Conservation (phyloP, 2,888 invertebrate genomes). For the Stenurella melanura region DNA sequence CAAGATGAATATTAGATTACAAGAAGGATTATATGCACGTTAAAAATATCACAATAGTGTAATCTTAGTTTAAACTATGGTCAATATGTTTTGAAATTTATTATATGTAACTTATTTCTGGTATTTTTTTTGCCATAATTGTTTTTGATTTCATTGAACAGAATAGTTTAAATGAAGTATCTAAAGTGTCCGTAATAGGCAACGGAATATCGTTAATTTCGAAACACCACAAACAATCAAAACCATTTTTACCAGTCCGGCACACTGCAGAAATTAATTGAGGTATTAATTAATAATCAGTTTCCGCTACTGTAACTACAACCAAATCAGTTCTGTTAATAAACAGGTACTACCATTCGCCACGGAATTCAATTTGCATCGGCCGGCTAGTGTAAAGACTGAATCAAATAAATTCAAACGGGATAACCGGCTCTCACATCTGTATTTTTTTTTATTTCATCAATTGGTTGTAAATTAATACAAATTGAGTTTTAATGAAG, state of each 20-base stretch:
- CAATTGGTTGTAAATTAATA: conserved; percentile 7
- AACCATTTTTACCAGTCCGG: background rate
- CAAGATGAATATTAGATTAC: too few relatives aligned
- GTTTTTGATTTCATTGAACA: too few relatives aligned
- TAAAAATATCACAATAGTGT: too few relatives aligned
- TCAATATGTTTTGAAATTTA: too few relatives aligned
- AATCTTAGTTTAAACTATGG: too few relatives aligned
- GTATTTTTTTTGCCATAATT: too few relatives aligned
- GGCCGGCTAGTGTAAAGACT: background rate
- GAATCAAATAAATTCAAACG: conserved; percentile 2
- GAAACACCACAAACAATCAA: background rate
- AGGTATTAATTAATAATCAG: background rate
- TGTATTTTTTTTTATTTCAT: background rate
- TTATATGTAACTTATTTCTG: too few relatives aligned
- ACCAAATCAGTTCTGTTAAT: background rate
- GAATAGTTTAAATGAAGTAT: too few relatives aligned
- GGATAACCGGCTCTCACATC: background rate
- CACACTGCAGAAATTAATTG: background rate
- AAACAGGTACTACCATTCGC: background rate
- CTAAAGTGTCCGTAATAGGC: too few relatives aligned
- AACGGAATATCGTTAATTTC: background rate
- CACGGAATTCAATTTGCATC: background rate
- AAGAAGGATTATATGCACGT: too few relatives aligned
- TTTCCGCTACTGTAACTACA: background rate
- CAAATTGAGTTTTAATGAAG: conserved; percentile 7